Conservation (phyloP, 2,113 vertebrate genomes). For the Cariama cristata region DNA sequence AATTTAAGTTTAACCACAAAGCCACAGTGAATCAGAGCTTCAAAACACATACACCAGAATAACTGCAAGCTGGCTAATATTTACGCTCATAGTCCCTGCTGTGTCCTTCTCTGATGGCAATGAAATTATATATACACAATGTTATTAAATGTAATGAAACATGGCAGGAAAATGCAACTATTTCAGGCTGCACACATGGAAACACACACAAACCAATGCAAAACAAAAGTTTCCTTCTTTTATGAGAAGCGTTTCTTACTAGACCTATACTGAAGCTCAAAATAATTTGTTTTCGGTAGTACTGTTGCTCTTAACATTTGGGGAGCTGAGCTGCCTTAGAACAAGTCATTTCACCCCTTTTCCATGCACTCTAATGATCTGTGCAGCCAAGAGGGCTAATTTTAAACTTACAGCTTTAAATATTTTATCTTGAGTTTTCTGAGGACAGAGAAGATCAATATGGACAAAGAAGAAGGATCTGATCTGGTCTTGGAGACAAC, state of each 20-base stretch:
- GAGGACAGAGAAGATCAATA: neutral
- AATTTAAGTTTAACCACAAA: slow-evolving; percentile 20
- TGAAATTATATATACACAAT: neutral
- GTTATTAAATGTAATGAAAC: slow-evolving; percentile 43
- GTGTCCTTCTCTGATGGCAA: slow-evolving; percentile 20
- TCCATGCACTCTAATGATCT: neutral
- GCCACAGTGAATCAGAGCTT: neutral
- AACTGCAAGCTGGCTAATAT: neutral
- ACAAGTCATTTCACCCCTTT: neutral
- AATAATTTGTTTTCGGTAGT: neutral
- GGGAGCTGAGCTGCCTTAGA: neutral
- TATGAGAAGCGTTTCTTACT: neutral
- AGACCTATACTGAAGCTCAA: neutral
- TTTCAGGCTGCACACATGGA: neutral
- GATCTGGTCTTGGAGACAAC: neutral
- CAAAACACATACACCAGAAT: neutral
- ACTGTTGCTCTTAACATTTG: neutral
- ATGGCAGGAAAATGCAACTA: neutral
- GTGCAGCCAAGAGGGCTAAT: neutral
- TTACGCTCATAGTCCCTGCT: neutral
- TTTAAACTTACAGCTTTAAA: neutral
- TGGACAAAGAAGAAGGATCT: neutral
- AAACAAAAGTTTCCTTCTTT: neutral
- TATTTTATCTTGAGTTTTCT: neutral
- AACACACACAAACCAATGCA: neutral